Evolutionary conservation across 2,888 invertebrate species (phyloP), one percentile per base, ranked within the genome.

Genomic region (Lobophora halterata): DNA sequence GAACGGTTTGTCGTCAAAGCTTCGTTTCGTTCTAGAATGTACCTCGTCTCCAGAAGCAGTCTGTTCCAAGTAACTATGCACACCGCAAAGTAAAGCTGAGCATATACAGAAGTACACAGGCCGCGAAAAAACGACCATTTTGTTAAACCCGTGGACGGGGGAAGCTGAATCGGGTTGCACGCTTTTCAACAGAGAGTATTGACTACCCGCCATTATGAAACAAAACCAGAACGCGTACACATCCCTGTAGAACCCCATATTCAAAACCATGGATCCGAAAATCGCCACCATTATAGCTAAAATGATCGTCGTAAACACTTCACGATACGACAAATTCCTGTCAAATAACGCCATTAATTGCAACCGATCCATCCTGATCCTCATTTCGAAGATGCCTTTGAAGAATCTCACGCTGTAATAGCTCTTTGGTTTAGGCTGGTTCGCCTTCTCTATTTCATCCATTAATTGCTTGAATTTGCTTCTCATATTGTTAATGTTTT

Each of bases 101-200:
- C 95, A 94, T 20, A 97, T 65, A 60, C 95, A 95, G 69, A 97
- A 99, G 79, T 98, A 99, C 7, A 97, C 93, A 3, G 98, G 96
- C 46, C 97, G 90, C 10, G 97, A 97, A 73, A 97, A 98, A 17
- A 97, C 95, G 18, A 98, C 97, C 60, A 97, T 93, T 61, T 96
- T 93, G 75, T 99, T 99, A 69, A 97, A 98, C 5, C 98, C 98
- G 77, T 99, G 99, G 19, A 98, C 97, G 0, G 99, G 99, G 1
- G 99, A 99, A 0, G 99, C 95, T 0, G 99, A 97, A 79, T 99
- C 99, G 0, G 99, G 99, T 69, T 99, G 99, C 1, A 99, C 99
- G 55, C 98, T 98, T 85, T 98, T 99, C 49, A 98, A 82, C 52
- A 99, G 85, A 0, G 97, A 98, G 79, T 99, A 99, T 78, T 99